Percentiles rank a stretch among this genome's conserved stretches.
phyloP scores from a whole-genome alignment of 2,113 vertebrate species.

The Malaclemys terrapin region DNA sequence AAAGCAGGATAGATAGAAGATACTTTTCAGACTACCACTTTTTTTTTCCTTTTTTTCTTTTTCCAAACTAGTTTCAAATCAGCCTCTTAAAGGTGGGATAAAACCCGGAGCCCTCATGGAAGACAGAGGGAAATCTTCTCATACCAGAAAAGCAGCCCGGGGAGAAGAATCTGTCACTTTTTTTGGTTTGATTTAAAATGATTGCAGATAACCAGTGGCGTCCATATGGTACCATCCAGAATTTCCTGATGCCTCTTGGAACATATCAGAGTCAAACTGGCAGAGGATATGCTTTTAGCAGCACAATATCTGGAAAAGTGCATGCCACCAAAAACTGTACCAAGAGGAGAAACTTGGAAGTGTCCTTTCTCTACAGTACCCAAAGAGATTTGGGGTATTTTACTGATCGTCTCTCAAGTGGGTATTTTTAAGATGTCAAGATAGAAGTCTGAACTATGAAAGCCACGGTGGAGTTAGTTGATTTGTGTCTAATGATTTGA shows the following conservation, averaged over 20 bases:
- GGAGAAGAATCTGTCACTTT: not conserved
- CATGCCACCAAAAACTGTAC: too few relatives aligned
- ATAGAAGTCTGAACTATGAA: too few relatives aligned
- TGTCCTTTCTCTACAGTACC: too few relatives aligned
- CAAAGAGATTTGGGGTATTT: too few relatives aligned
- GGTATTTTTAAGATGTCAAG: too few relatives aligned
- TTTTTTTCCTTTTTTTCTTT: not conserved
- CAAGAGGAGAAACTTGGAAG: too few relatives aligned
- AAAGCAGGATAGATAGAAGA: not conserved
- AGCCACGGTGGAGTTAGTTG: too few relatives aligned
- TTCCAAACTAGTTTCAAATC: not conserved
- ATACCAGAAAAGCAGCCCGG: not conserved
- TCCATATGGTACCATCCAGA: not conserved
- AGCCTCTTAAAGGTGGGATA: not conserved
- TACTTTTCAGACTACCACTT: not conserved
- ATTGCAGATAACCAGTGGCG: not conserved
- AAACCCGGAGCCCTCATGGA: too few relatives aligned
- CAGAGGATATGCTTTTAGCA: too few relatives aligned
- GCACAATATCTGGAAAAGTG: too few relatives aligned
- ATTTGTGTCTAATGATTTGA: too few relatives aligned
- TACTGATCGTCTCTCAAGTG: too few relatives aligned
- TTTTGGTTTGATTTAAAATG: not conserved
- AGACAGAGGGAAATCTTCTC: not conserved
- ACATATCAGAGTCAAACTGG: not conserved
- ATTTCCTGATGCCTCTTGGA: not conserved